Evolutionary conservation across 2,888 invertebrate species (phyloP).

Genomic region (Alentia gelatinosa): DNA sequence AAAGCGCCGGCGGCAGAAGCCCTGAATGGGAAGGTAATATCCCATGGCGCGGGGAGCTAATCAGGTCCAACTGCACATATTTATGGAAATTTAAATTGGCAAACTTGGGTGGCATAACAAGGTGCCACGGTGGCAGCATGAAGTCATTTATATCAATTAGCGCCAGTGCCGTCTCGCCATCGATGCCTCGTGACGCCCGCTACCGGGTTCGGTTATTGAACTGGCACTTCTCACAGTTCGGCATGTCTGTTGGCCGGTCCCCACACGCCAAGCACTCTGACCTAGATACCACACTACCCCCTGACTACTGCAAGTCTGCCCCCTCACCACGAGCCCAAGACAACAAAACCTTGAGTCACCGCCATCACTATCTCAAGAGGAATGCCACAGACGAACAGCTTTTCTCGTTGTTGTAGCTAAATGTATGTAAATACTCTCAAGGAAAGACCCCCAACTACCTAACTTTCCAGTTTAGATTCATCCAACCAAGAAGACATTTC

Average conservation of each 20-base stretch:
- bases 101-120: constrained; percentile 54
- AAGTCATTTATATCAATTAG: constrained; percentile 62
- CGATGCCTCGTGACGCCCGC: not conserved
- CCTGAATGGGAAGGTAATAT: constrained; percentile 45
- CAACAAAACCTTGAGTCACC: too few relatives aligned
- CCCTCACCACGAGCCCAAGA: too few relatives aligned
- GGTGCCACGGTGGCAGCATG: constrained; percentile 46
- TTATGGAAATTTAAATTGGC: constrained; percentile 62
- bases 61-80: constrained; percentile 57
- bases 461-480: too few relatives aligned
- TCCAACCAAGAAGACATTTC: too few relatives aligned
- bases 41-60: constrained; percentile 52
- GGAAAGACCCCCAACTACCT: too few relatives aligned
- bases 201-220: constrained; percentile 32
- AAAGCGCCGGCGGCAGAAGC: not conserved
- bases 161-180: constrained; percentile 35
- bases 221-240: not conserved
- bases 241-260: not conserved
- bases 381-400: too few relatives aligned
- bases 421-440: too few relatives aligned
- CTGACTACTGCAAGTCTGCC: not conserved
- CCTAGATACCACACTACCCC: not conserved
- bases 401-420: too few relatives aligned
- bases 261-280: not conserved
- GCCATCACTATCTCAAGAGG: too few relatives aligned